These are phyloP conservation scores for Lucilia cuprina DNA, from an alignment of 1,140 invertebrate genomes.

Conservation along the genomic window DNA sequence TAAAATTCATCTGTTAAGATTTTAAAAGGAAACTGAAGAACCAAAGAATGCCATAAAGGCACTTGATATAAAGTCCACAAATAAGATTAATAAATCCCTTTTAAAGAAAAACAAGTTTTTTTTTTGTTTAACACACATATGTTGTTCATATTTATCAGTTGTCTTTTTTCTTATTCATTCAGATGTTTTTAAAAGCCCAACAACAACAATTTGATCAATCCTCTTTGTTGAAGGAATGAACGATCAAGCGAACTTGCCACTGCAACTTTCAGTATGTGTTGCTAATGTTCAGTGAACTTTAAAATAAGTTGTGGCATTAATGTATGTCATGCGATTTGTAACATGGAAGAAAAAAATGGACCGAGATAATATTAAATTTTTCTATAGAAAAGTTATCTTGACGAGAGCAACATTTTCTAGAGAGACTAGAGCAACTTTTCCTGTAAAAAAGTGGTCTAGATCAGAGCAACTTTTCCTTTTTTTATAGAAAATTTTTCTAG, in stretches of 20 bases:
- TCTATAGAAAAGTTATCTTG: too few species aligned
- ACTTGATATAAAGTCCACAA: neutral
- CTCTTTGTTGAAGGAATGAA: too few species aligned
- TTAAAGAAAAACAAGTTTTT: neutral
- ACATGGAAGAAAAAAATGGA: too few species aligned
- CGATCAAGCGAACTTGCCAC: neutral
- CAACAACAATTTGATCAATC: neutral
- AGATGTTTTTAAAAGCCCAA: neutral
- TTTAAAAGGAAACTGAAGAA: neutral
- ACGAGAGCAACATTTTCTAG: too few species aligned
- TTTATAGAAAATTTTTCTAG: too few species aligned
- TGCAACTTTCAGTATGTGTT: neutral
- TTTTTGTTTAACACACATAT: neutral
- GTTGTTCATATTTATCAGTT: neutral
- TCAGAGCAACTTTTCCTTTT: too few species aligned
- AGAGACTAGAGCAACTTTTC: too few species aligned
- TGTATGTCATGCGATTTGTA: too few species aligned
- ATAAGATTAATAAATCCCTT: neutral
- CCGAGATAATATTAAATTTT: too few species aligned
- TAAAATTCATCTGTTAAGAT: neutral
- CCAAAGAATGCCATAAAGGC: neutral
- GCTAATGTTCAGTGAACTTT: neutral
- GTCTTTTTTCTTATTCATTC: neutral
- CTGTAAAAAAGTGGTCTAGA: too few species aligned
- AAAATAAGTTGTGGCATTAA: too few species aligned